Base-by-base conservation (phyloP, 2,113 vertebrate species). In the Pogonocichla stellata region DNA sequence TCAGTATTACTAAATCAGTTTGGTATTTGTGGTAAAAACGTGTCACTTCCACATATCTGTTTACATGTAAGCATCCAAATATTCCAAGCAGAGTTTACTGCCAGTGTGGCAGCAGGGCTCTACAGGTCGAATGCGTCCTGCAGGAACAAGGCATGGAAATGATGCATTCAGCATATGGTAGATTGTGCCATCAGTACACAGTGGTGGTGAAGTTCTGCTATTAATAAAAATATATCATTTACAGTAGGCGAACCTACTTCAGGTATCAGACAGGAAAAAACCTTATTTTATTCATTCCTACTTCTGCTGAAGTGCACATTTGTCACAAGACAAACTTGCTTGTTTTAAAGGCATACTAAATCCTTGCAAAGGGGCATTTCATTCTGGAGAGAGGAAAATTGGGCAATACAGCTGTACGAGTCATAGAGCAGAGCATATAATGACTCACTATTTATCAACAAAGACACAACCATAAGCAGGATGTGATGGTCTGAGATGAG, bases 401-500 rank as follows among this genome's bases (percentile, higher is more conserved):
- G 36, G 38, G 84, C 81, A 86, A 94, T 79, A 66, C 87, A 92
- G 64, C 74, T 92, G 67, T 72, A 90, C 17, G 24, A 90, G 86
- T 92, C 96, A 83, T 56, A 86, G 56, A 93, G 64, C 48, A 65
- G 53, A 74, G 54, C 16, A 0, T 72, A 96, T 64, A 96, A 91
- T 95, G 91, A 94, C 92, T 96, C 91, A 95, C 95, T 95, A 96
- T 96, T 96, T 95, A 92, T 92, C 86, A 94, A 96, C 94, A 96
- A 97, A 97, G 79, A 80, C 91, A 78, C 45, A 90, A 84, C 87
- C 74, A 91, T 12, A 50, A 90, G 81, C 94, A 97, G 91, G 92
- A 94, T 93, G 92, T 92, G 90, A 90, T 88, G 86, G 80, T 89
- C 91, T 96, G 74, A 70, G 78, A 95, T 48, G 54, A 51, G 80